phyloP scores from a whole-genome alignment of 2,797 vertebrate species.

The Florisuga fusca region DNA sequence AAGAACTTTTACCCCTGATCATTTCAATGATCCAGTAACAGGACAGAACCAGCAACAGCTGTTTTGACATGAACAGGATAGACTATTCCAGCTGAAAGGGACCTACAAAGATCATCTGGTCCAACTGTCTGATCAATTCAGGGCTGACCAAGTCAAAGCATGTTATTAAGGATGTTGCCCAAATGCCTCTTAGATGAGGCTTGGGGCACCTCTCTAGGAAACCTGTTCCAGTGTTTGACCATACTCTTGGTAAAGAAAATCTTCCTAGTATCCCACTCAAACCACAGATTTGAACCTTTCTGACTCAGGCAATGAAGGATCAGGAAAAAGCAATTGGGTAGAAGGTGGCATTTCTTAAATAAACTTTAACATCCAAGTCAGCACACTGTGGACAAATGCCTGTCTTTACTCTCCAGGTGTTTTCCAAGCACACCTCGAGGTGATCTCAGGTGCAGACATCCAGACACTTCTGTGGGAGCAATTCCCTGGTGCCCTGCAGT shows the following conservation, averaged over 20 bases:
- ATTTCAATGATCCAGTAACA: fast-evolving
- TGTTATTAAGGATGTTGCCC: no score
- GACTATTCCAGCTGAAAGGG: no score
- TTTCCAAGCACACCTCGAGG: not conserved
- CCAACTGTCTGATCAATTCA: no score
- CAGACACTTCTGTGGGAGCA: not conserved
- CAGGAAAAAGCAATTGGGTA: not conserved
- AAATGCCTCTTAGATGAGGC: no score
- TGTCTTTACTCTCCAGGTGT: not conserved
- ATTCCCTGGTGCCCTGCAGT: not conserved
- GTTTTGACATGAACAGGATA: not conserved
- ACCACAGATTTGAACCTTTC: no score
- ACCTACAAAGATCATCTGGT: no score
- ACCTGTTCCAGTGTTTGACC: no score
- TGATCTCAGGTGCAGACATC: not conserved
- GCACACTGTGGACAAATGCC: fast-evolving
- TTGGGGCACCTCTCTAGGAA: no score
- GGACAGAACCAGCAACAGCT: not conserved
- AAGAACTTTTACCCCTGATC: not conserved
- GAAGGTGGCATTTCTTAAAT: not conserved
- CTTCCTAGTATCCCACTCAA: no score
- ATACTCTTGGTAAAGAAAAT: no score
- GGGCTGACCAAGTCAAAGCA: no score
- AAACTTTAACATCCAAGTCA: not conserved
- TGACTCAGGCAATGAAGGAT: not conserved